Evolutionary conservation across 2,797 vertebrate genomes (phyloP).

Genomic region (Poeciliopsis turneri): DNA sequence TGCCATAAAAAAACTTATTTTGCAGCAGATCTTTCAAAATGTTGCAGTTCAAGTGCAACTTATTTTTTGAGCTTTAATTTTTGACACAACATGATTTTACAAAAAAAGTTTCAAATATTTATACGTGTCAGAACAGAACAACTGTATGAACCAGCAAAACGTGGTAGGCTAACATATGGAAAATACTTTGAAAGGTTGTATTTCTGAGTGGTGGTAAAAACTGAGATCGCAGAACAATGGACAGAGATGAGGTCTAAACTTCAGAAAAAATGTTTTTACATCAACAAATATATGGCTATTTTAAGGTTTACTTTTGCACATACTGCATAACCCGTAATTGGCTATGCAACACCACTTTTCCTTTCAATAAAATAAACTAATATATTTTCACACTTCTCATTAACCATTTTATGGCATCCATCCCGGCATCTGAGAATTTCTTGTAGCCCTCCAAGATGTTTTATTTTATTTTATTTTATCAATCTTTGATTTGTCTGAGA

Average conservation of each 20-base stretch:
- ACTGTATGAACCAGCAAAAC: too few relatives aligned
- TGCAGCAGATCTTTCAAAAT: too few relatives aligned
- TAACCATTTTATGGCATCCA: neutral
- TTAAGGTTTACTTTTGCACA: neutral
- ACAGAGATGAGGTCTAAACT: neutral
- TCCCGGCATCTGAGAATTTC: neutral
- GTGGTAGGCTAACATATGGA: neutral
- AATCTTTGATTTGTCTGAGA: neutral
- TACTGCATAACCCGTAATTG: neutral
- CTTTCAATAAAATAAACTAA: neutral
- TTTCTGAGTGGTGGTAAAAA: neutral
- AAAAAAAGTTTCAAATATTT: too few relatives aligned
- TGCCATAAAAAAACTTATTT: neutral
- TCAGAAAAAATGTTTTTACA: neutral
- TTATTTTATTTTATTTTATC: neutral
- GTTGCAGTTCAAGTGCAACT: too few relatives aligned
- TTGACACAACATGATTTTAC: too few relatives aligned
- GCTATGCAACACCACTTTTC: neutral
- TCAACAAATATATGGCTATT: neutral
- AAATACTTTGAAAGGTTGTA: neutral
- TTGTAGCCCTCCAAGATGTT: neutral
- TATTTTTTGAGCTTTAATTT: too few relatives aligned
- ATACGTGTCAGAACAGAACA: too few relatives aligned
- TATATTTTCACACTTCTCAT: neutral
- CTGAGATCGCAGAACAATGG: fast-evolving